phyloP scores from a whole-genome alignment of 1,140 invertebrate species.

The Ylistrum balloti region DNA sequence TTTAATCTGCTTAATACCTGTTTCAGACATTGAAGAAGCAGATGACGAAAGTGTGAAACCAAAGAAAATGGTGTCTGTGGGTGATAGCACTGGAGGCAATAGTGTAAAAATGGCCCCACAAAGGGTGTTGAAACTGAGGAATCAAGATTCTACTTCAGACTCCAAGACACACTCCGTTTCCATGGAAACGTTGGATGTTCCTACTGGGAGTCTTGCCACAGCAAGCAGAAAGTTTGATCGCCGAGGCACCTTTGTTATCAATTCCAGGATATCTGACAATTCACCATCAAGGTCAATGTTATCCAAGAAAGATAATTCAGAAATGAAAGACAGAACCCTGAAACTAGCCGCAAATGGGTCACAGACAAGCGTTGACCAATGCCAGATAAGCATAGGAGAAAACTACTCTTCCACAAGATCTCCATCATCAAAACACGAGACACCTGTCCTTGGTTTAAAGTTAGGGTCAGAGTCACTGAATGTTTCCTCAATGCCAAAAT shows the following conservation, averaged over 20 bases:
- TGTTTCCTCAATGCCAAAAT: background rate
- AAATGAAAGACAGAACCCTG: background rate
- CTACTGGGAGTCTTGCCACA: background rate
- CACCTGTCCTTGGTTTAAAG: background rate
- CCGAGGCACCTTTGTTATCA: constrained; percentile 56
- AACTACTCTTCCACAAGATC: background rate
- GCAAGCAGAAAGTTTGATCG: constrained; percentile 45
- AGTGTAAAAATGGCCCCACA: background rate
- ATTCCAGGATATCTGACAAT: background rate
- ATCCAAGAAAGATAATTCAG: background rate
- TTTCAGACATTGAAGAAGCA: constrained; percentile 5
- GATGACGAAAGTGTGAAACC: background rate
- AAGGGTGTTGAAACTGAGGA: background rate
- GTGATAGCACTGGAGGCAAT: background rate
- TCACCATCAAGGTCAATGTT: background rate
- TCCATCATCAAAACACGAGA: background rate
- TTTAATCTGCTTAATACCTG: too few species aligned
- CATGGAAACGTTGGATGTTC: background rate
- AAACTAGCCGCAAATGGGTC: background rate
- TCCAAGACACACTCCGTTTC: background rate
- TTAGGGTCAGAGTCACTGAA: background rate
- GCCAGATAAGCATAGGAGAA: background rate
- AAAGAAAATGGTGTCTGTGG: background rate
- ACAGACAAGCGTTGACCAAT: background rate
- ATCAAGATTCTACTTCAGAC: background rate